Percentiles rank a stretch among this genome's conserved stretches.
Evolutionary conservation across 2,797 vertebrate species (phyloP).

Genomic region (Alca torda): DNA sequence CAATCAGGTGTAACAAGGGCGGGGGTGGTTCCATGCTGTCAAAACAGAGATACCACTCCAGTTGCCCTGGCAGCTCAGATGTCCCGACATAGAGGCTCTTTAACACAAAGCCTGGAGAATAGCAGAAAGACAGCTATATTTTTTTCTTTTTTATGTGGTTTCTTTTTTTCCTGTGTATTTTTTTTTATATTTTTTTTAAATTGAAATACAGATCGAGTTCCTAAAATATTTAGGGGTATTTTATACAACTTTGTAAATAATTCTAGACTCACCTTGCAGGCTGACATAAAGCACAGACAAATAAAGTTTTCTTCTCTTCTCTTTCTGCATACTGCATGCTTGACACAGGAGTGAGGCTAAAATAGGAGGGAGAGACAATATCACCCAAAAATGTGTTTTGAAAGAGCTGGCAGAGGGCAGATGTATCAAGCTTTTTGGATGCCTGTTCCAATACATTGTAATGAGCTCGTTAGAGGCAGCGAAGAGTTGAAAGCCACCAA

Average conservation of each 20-base stretch:
- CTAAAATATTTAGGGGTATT: not conserved
- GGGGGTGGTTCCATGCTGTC: not conserved
- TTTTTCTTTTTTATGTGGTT: not conserved
- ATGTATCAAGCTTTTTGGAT: not conserved
- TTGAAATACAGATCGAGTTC: not conserved
- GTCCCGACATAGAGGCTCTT: not conserved
- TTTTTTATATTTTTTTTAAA: not conserved
- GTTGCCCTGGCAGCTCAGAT: not conserved
- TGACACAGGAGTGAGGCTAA: not conserved
- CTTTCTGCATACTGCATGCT: not conserved
- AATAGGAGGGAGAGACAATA: not conserved
- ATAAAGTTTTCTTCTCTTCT: not conserved
- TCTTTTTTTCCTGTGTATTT: fast-evolving
- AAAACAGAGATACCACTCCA: not conserved
- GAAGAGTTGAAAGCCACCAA: not conserved
- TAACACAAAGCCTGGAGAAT: not conserved
- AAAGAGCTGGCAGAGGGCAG: not conserved
- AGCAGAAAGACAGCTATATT: not conserved
- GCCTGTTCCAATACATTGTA: not conserved
- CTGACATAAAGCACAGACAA: not conserved
- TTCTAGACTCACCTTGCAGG: not conserved
- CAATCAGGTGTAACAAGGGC: not conserved
- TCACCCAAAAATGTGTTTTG: not conserved
- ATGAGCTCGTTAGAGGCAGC: not conserved
- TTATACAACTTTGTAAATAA: not conserved